Evolutionary conservation across 2,888 invertebrate species (phyloP).

Genomic region (Electrophaes corylata): DNA sequence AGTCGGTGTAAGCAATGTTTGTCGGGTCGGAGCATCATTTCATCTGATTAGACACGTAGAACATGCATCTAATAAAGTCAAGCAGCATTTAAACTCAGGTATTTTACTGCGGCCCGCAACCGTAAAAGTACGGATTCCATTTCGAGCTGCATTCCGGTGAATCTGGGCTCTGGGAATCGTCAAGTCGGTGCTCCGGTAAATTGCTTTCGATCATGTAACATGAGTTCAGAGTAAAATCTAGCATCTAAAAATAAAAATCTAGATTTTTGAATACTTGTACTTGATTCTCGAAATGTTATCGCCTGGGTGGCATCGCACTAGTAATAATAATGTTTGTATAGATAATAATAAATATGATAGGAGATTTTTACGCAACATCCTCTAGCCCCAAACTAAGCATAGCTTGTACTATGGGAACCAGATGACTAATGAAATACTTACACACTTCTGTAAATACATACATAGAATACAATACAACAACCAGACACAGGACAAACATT

Average conservation of each 20-base stretch:
- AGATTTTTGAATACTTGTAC: too few species aligned
- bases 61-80: constrained; percentile 36
- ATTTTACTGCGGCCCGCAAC: constrained; percentile 39
- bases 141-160: constrained; percentile 48
- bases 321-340: too few species aligned
- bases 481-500: too few species aligned
- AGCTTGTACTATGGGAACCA: too few species aligned
- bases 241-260: not conserved
- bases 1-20: not conserved
- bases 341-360: too few species aligned
- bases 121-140: constrained; percentile 47
- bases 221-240: constrained; percentile 5
- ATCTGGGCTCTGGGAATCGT: constrained; percentile 40
- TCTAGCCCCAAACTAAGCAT: too few species aligned
- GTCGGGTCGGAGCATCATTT: not conserved
- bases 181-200: constrained; percentile 51
- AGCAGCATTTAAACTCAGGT: constrained; percentile 40
- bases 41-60: constrained; percentile 22
- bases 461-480: too few species aligned
- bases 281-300: too few species aligned
- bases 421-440: too few species aligned
- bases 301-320: too few species aligned
- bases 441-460: too few species aligned
- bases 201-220: constrained; percentile 42
- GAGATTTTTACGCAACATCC: too few species aligned